A percentile compares a stretch with the other conserved stretches of the same genome.
Evolutionary conservation across 2,888 invertebrate species (phyloP).

Genomic region (Rhagonycha fulva): DNA sequence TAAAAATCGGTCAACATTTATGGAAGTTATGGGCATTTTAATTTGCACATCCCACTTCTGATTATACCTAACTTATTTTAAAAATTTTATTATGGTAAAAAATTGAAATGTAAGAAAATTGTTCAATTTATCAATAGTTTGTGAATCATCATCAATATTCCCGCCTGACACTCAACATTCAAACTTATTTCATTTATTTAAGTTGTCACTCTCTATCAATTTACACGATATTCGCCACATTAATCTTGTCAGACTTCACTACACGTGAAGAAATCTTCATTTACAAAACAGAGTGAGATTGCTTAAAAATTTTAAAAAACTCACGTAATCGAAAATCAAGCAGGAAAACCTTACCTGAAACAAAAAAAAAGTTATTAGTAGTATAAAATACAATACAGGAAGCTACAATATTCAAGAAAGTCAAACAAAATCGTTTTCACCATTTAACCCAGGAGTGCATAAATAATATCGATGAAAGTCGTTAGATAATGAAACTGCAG

Average conservation of each 20-base stretch:
- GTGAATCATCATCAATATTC: background rate
- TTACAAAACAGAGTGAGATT: background rate
- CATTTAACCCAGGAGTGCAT: background rate
- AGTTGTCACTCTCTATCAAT: background rate
- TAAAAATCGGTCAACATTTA: background rate
- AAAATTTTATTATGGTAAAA: background rate
- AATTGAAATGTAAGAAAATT: background rate
- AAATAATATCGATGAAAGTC: conserved; percentile 1
- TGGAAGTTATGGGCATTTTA: background rate
- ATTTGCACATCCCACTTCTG: background rate
- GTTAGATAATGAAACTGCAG: conserved; percentile 21
- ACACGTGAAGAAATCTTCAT: background rate
- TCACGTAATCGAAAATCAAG: background rate
- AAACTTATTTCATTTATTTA: conserved; percentile 4
- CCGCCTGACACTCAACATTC: background rate
- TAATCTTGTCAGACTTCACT: background rate
- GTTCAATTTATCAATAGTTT: background rate
- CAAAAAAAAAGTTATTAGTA: background rate
- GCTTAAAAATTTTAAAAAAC: background rate
- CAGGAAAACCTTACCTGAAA: background rate
- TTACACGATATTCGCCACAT: conserved; percentile 1
- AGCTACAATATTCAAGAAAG: background rate
- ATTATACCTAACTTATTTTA: background rate
- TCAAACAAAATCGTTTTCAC: background rate
- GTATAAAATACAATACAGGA: background rate